Percentiles rank a stretch among this genome's conserved stretches.
Evolutionary conservation across 1,140 invertebrate genomes (phyloP).

Genomic region (Scylla paramamosain): DNA sequence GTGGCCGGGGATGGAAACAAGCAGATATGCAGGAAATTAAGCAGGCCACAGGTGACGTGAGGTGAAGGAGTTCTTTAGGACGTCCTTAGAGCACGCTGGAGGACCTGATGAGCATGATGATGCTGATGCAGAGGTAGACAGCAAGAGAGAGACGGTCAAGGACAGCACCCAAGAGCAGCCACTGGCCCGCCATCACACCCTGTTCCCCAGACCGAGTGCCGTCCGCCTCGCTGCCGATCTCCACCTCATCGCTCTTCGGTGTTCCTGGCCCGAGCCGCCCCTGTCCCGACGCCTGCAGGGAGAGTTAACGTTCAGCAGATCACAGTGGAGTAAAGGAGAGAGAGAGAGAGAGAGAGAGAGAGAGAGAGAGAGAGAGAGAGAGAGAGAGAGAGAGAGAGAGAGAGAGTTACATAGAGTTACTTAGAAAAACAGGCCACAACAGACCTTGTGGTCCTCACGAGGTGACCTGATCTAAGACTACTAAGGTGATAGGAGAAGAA

Average conservation of each 20-base stretch:
- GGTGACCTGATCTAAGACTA: no score
- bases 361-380: no score
- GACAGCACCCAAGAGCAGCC: slow-evolving; percentile 29
- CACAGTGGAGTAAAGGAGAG: no score
- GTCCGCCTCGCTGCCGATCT: background rate
- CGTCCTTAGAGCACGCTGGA: background rate
- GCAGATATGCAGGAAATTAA: background rate
- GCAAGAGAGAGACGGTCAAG: background rate
- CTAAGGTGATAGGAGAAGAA: no score
- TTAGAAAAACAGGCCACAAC: no score
- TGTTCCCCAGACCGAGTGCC: background rate
- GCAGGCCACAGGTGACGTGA: background rate
- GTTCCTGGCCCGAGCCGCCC: background rate
- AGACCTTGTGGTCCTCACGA: no score
- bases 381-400: no score
- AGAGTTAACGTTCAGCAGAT: background rate
- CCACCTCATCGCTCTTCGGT: slow-evolving; percentile 29
- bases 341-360: no score
- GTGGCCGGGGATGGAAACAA: background rate
- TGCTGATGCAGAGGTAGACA: background rate
- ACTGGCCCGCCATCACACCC: background rate
- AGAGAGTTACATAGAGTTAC: no score
- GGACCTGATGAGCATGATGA: slow-evolving; percentile 40
- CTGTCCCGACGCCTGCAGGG: slow-evolving; percentile 7
- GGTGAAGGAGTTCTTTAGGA: background rate